Evolutionary conservation across 2,797 vertebrate genomes (phyloP), one percentile per base, ranked within the genome.

Genomic region (Rhinichthys osculus): DNA sequence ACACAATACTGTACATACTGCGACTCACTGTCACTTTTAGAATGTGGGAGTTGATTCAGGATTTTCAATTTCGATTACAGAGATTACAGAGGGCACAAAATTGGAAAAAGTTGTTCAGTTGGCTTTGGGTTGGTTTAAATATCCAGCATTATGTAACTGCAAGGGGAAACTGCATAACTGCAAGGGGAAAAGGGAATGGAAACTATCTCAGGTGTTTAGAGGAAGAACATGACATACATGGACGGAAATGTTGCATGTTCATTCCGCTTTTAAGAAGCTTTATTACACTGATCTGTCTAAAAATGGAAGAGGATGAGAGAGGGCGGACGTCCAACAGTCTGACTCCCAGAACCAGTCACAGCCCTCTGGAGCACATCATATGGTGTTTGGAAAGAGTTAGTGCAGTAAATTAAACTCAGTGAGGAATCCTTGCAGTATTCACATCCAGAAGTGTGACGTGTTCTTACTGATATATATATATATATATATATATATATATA

Each of bases 361-460:
- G 62, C 27, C 30, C 54, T 81, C 71, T 87, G 82, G 86, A 81
- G 50, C 78, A 47, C 69, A 87, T 87, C 86, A 84, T 44, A n/a
- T 73, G 33, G 38, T 42, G 59, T 66, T 66, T 54, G 74, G 59
- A 82, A 62, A 71, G 54, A 83, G 50, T 74, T 21, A 42, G 71
- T 50, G 72, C 62, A 57, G 69, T 86, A 77, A 82, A 86, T 86
- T 78, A 42, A 44, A 82, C 59, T 62, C 64, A 70, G 69, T 23
- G 54, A 86, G 73, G 23, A 79, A 64, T 83, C 33, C 23, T 42
- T 44, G 7, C 33, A 42, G 57, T 59, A 17, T 85, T 70, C 78
- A 77, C 50, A 69, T 76, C 57, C 71, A 81, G 73, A 33, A 74
- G 62, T 76, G 81, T 42, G 38, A 76, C 38, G 57, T 52, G 76